Base-by-base conservation (phyloP, 2,888 invertebrate species). In the Neoaliturus tenellus region DNA sequence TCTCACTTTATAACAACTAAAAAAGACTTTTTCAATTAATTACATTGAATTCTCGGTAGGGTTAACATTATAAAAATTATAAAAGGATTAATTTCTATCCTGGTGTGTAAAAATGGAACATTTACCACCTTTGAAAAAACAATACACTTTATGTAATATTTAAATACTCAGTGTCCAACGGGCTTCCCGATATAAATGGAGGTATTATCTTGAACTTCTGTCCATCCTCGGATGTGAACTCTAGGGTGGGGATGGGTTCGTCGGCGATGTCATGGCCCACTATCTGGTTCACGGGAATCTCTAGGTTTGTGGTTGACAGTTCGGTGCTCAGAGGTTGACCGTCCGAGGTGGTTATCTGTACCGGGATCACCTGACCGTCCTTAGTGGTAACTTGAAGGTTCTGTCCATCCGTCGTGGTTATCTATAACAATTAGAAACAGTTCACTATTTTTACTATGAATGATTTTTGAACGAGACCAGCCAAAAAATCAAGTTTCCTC, bases 311-410 rank as follows among this genome's bases (percentile, higher is more conserved):
- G 4, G 71, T 2, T n/a, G 81, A n/a, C 81, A 81, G 44, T 25
- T 81, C 62, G 31, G 81, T 81, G 28, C 48, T 71, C 5, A 81
- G 25, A 80, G 83, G 67, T 44, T 87, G 84, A 67, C 83, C 62
- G 33, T 86, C 75, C n/a, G 80, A 58, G 8, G 78, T 85, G 28
- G 84, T 92, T 39, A 92, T 91, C 87, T 92, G 92, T 1, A 92
- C 92, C 0, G 92, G 92, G 86, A 92, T 92, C 0, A 91, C 91
- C 86, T 92, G 92, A 0, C 92, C 92, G 86, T 92, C 92, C 84
- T 91, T 90, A 10, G 92, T 92, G 55, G 92, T 90, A 0, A 92
- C 92, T 91, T 92, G 90, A 20, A 90, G 88, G 5, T 85, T 85
- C 78, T 86, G 87, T 5, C 87, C 88, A 85, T 88, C 88, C 3